A percentile compares a stretch with the other conserved stretches of the same genome.
These are phyloP conservation scores for Lissonota sp. DNA, from an alignment of 2,888 invertebrate genomes.

Conservation along the genomic window DNA sequence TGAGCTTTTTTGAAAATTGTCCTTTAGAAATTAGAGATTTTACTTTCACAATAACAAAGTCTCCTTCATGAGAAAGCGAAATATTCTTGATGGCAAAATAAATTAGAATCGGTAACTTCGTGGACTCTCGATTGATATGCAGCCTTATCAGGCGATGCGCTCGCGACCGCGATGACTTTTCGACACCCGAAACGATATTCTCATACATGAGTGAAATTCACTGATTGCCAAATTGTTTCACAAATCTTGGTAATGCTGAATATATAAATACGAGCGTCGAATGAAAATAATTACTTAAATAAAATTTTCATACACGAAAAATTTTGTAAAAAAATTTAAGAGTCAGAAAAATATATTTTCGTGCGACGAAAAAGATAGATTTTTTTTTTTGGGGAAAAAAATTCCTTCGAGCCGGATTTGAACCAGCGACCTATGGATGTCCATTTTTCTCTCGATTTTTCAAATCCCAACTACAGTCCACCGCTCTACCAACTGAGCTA, in stretches of 20 bases:
- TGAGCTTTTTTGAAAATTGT: too few species aligned
- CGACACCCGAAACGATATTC: slow-evolving; percentile 22
- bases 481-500: slow-evolving; percentile 82
- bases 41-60: too few species aligned
- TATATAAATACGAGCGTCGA: neutral
- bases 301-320: neutral
- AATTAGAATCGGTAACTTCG: neutral
- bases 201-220: neutral
- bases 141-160: slow-evolving; percentile 16
- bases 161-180: slow-evolving; percentile 33
- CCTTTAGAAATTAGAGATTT: too few species aligned
- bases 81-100: too few species aligned
- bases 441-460: slow-evolving; percentile 7
- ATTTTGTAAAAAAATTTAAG: neutral
- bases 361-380: neutral
- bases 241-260: neutral
- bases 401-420: slow-evolving; percentile 83
- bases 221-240: neutral
- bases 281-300: neutral
- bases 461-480: slow-evolving; percentile 79
- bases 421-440: slow-evolving; percentile 83
- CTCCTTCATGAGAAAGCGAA: too few species aligned
- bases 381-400: neutral
- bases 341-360: neutral
- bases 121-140: slow-evolving; percentile 15